phyloP scores from a whole-genome alignment of 2,888 invertebrate species.

The Cyclophora punctaria region DNA sequence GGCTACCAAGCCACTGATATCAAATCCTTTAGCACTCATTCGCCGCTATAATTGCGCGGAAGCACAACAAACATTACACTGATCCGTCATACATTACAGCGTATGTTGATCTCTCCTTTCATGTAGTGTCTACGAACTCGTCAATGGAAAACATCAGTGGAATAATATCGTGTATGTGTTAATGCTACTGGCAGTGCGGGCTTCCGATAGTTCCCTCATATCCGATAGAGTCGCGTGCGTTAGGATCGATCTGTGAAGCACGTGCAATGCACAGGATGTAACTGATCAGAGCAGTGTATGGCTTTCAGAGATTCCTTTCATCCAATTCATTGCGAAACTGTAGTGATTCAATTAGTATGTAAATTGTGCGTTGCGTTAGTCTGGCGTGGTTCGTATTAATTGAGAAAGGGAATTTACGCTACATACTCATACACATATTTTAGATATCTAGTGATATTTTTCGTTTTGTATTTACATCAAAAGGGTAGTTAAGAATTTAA shows the following conservation, averaged over 20 bases:
- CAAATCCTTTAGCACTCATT: constrained; percentile 54
- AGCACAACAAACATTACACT: constrained; percentile 13
- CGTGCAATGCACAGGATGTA: constrained; percentile 44
- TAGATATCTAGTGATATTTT: too few relatives aligned
- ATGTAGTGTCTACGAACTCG: constrained; percentile 2
- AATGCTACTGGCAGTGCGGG: constrained; percentile 40
- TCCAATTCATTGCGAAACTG: background rate
- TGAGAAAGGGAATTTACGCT: background rate
- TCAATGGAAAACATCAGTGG: constrained; percentile 22
- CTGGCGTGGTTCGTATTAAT: background rate
- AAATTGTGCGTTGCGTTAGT: background rate
- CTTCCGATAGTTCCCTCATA: constrained; percentile 50
- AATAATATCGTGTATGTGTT: constrained; percentile 18
- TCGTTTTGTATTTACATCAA: too few relatives aligned
- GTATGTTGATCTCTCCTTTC: background rate
- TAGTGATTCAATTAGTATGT: background rate
- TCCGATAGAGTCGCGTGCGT: constrained; percentile 47
- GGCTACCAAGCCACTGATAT: constrained; percentile 54
- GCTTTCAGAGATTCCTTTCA: constrained; percentile 6
- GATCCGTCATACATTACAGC: constrained; percentile 8
- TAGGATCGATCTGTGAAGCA: constrained; percentile 30
- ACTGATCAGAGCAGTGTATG: constrained; percentile 27
- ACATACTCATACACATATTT: too few relatives aligned
- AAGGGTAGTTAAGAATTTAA: too few relatives aligned
- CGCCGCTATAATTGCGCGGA: constrained; percentile 45